Base-by-base conservation (phyloP, 2,888 invertebrate genomes). In the Scrobipalpa atriplicella region DNA sequence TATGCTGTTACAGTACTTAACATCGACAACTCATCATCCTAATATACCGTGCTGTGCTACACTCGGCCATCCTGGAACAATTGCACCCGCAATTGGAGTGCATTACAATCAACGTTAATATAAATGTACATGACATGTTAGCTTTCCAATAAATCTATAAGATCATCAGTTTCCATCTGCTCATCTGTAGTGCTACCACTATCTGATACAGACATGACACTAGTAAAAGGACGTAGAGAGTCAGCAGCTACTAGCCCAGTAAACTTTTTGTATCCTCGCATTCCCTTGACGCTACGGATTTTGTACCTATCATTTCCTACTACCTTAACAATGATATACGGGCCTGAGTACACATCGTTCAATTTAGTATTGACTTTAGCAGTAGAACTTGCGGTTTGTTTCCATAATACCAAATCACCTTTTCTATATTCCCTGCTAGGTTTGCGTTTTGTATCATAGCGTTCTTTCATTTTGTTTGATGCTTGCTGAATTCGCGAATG, bases 51-150 rank as follows among this genome's bases (percentile, higher is more conserved):
- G n/a, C n/a, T n/a, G n/a, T n/a, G n/a, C n/a, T 38, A 60, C 62
- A 51, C 18, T 71, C 70, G 72, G 70, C 70, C 71, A 60, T 71
- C 70, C 73, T 71, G 71, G n/a, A 71, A 71, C 21, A 54, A 54
- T 54, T 54, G 54, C 54, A 21, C n/a, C 67, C 70, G 69, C 41
- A 41, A 61, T 73, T 71, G 71, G 71, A 65, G 71, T 71, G 36
- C n/a, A n/a, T n/a, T n/a, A n/a, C n/a, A n/a, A n/a, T n/a, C n/a
- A n/a, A n/a, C n/a, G n/a, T n/a, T n/a, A n/a, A n/a, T n/a, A n/a
- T n/a, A n/a, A n/a, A n/a, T n/a, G n/a, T n/a, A n/a, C n/a, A 16
- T 19, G 29, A 38, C 9, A 9, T 21, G 21, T 58, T 58, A 58
- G 7, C 58, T 58, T 38, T 58, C 58, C 16, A 58, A 16, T 16